A percentile compares a stretch with the other conserved stretches of the same genome.
phyloP scores from a whole-genome alignment of 2,888 invertebrate species.

The Ariolimax columbianus region DNA sequence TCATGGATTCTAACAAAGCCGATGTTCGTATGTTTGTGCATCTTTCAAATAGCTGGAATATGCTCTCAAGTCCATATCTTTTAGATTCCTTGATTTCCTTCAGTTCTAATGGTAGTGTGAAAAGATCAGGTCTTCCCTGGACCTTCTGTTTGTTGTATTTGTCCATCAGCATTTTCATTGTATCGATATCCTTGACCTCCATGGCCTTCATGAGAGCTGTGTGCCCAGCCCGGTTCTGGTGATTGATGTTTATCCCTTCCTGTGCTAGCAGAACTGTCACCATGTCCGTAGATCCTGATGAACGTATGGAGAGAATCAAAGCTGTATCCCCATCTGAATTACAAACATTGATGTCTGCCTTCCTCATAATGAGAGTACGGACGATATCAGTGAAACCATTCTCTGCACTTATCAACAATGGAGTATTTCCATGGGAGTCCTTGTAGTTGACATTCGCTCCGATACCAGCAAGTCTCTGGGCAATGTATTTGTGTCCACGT shows the following conservation, averaged over 20 bases:
- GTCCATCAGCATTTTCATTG: not conserved
- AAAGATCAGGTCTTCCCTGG: too few relatives aligned
- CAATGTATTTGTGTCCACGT: not conserved
- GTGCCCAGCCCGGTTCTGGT: slow-evolving; percentile 18
- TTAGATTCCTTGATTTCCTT: not conserved
- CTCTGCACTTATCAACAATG: not conserved
- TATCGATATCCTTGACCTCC: not conserved
- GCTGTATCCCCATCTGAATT: not conserved
- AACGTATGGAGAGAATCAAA: not conserved
- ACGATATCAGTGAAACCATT: not conserved
- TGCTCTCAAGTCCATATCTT: not conserved
- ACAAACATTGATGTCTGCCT: not conserved
- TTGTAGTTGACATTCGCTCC: not conserved
- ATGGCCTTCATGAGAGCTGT: slow-evolving; percentile 24
- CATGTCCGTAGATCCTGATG: not conserved
- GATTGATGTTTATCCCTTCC: not conserved
- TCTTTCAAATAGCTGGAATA: not conserved
- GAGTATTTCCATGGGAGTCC: not conserved
- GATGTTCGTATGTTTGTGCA: not conserved
- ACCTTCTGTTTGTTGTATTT: not conserved
- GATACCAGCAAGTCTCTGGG: not conserved
- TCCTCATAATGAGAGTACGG: not conserved
- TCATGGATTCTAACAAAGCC: not conserved
- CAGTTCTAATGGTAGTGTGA: not conserved
- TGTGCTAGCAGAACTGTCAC: not conserved